Evolutionary conservation across 2,797 vertebrate genomes (phyloP), one percentile per base, ranked within the genome.

Genomic region (Dendrocincla fuliginosa): DNA sequence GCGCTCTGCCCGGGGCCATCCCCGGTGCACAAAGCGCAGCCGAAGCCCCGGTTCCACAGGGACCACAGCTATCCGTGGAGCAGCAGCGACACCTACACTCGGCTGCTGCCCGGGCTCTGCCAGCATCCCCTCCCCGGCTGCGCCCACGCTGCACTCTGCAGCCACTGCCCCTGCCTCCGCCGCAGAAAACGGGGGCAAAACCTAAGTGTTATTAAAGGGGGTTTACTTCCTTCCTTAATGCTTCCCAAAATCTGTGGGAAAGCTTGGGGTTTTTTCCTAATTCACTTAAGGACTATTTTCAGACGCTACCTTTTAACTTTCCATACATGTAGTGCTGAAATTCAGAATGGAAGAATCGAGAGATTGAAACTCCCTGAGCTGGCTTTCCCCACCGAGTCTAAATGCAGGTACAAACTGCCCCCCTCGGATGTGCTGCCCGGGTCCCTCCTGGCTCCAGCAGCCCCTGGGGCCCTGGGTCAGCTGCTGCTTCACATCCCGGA

Each of bases 61-160:
- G 35, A 79, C 24, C 42, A 23, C 28, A 35, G 64, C 69, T 20
- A 73, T 11, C 46, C 19, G 4, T 41, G 69, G 93, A 93, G 92
- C 94, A 92, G 90, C 24, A 95, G 93, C 64, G 90, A 97, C 94
- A 95, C 92, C 94, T 96, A 93, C 25, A 91, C 86, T 83, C 4
- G 55, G 57, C 49, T 89, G 57, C 49, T 89, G 67, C 73, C 49
- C 77, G 1, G 69, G 33, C 37, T 23, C 86, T 18, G 35, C 39
- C 42, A 46, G 24, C 64, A 59, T 46, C 37, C 44, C n/a, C 11
- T 9, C 14, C 59, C 59, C 81, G 89, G 39, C 37, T 53, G 46
- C 49, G 35, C 47, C 41, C 28, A 16, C 11, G 13, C 47, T 70
- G 60, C 44, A 46, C 20, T 15, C 10, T 74, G 75, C 52, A 84